A percentile compares a stretch with the other conserved stretches of the same genome.
Evolutionary conservation across 53 echinoderm and acorn worm species (phyloP).

Genomic region (Stichopus horrens): DNA sequence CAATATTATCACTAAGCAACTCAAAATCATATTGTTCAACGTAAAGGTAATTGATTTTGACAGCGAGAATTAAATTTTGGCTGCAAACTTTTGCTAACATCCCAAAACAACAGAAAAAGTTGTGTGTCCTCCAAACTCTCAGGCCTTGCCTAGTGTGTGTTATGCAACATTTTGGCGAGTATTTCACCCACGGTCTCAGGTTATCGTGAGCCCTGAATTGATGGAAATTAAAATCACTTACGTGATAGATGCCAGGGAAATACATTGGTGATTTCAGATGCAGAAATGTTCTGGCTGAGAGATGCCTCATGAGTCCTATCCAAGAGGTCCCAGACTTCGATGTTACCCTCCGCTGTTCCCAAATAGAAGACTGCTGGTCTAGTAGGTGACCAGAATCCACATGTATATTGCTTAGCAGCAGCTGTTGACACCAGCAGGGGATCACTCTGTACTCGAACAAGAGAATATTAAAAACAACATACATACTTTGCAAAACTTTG

Average conservation of each 20-base stretch:
- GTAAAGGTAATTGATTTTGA: too few relatives aligned
- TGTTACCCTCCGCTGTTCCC: conserved; percentile 85
- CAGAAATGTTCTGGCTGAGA: conserved; percentile 88
- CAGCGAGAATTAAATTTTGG: too few relatives aligned
- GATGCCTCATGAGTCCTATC: conserved; percentile 96
- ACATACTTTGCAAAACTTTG: too few relatives aligned
- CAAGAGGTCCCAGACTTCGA: conserved; percentile 97
- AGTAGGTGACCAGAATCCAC: conserved; percentile 89
- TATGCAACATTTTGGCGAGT: too few relatives aligned
- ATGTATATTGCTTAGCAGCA: conserved; percentile 76
- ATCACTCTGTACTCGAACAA: conserved; percentile 49
- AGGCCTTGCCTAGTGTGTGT: too few relatives aligned
- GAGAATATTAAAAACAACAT: not conserved
- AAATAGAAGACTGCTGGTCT: conserved; percentile 90
- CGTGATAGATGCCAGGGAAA: conserved; percentile 88
- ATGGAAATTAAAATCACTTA: conserved; percentile 48
- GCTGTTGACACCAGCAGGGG: conserved; percentile 76
- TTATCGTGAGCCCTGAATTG: too few relatives aligned
- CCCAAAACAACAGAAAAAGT: too few relatives aligned
- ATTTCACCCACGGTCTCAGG: too few relatives aligned
- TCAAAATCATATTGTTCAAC: too few relatives aligned
- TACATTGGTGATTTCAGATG: conserved; percentile 83
- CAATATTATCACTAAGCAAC: too few relatives aligned
- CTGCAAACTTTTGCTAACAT: too few relatives aligned
- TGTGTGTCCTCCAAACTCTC: too few relatives aligned